Base-by-base conservation (phyloP, 2,797 vertebrate genomes). In the Threskiornis aethiopicus region DNA sequence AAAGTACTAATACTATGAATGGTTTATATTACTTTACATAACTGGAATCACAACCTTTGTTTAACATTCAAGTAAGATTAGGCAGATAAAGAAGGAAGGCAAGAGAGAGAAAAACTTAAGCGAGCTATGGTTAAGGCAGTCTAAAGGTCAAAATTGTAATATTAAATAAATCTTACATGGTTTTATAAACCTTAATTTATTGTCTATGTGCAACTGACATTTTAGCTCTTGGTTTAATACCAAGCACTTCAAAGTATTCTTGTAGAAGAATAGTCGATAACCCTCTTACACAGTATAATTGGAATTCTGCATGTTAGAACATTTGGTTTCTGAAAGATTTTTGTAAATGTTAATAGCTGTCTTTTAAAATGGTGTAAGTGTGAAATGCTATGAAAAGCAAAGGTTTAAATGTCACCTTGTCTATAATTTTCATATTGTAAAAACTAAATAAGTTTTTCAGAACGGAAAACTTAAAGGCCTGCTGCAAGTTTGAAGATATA, bases 331-430 rank as follows among this genome's bases (percentile, higher is more conserved):
- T 96, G 97, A 97, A 98, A 98, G 96, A 98, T 98, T 98, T 98
- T 97, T 98, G 97, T 98, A 98, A 98, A 98, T 98, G 98, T 98
- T 98, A 98, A 98, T 98, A 98, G 97, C 98, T 98, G 96, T 97
- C 98, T 98, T 98, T 98, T 98, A 96, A 98, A 98, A 98, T 97
- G 95, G 97, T 97, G 95, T 96, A 98, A 98, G 97, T 98, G 97
- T 98, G 98, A 98, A 98, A 98, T 97, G 97, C 97, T 97, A 98
- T 98, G 98, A 98, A 98, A 98, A 98, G 97, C 95, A 98, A 98
- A 98, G 97, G 98, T 98, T 98, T 98, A 98, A 98, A 98, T 98
- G 98, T 98, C 98, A 98, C 92, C 57, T 79, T 96, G 96, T 97
- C 97, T 98, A 97, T 98, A 98, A 98, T 98, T 98, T 98, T 98